Evolutionary conservation across 2,888 invertebrate species (phyloP), one percentile per base, ranked within the genome.

Genomic region (Dolichopus griseipennis): DNA sequence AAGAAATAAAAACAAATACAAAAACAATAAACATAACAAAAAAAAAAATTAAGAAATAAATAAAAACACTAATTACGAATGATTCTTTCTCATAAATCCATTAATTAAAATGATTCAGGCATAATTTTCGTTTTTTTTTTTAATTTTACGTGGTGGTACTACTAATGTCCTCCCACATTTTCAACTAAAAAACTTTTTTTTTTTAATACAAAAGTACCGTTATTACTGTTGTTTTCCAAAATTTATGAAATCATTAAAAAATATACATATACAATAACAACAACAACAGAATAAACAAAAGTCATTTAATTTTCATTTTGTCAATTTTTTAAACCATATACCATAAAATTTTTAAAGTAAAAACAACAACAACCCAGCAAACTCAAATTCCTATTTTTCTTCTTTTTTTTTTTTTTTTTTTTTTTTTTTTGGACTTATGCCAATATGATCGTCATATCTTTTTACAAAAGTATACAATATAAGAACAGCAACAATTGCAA

Each of bases 51-150:
- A 52, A 52, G 2, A 4, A 15, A 52, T 2, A 15, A 52, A 52
- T 3, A 15, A 18, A 52, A 52, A 52, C 9, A 15, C 15, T 15
- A 52, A 52, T 52, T 52, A 52, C 52, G n/a, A 52, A 15, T n/a
- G 6, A 52, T 18, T 52, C 15, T 15, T 52, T 18, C 52, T 52
- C 15, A 37, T 37, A 10, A 10, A 10, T 52, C n/a, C n/a, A 52
- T 52, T 52, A 52, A 52, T 52, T 52, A 52, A 41, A 52, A 52
- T 52, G 52, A 52, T 52, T 52, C 52, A 52, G 52, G n/a, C 52
- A 52, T 52, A 52, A 27, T 27, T 27, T 27, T 27, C 27, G 2
- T 27, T 27, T 27, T 27, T 27, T 27, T 27, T 27, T 27, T 27
- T 27, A 52, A 52, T 52, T 52, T 52, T 15, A 52, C 52, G 52